phyloP scores from a whole-genome alignment of 2,113 vertebrate genomes.

The Odontophorus gujanensis region DNA sequence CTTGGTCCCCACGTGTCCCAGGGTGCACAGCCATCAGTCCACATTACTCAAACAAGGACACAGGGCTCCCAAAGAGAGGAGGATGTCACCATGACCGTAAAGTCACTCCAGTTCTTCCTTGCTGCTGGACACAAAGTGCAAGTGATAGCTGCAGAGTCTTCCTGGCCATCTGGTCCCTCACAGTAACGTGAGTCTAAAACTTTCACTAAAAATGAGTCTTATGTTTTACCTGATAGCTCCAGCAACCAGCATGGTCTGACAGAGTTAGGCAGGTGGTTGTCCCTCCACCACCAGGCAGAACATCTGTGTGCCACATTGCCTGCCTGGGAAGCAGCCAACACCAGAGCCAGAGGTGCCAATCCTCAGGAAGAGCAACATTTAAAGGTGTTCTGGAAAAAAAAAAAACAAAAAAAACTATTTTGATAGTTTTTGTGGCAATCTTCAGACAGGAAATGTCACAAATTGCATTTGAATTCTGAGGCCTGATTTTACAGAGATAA shows the following conservation, averaged over 20 bases:
- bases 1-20: background rate
- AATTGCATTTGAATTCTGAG: background rate
- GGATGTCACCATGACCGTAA: background rate
- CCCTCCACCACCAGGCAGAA: background rate
- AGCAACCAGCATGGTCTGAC: background rate
- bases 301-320: background rate
- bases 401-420: background rate
- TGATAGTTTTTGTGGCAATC: background rate
- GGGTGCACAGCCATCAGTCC: background rate
- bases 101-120: background rate
- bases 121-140: background rate
- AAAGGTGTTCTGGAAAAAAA: background rate
- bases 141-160: background rate
- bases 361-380: background rate
- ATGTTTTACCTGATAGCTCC: background rate
- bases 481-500: background rate
- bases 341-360: background rate
- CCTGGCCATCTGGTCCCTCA: background rate
- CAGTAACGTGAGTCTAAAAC: background rate
- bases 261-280: background rate
- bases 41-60: background rate
- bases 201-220: slow-evolving; percentile 15
- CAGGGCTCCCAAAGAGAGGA: too few species aligned
- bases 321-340: background rate
- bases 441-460: background rate